A percentile compares a stretch with the other conserved stretches of the same genome.
These are phyloP conservation scores for Lasioglossum figueresi DNA, from an alignment of 2,888 invertebrate genomes.

Conservation along the genomic window DNA sequence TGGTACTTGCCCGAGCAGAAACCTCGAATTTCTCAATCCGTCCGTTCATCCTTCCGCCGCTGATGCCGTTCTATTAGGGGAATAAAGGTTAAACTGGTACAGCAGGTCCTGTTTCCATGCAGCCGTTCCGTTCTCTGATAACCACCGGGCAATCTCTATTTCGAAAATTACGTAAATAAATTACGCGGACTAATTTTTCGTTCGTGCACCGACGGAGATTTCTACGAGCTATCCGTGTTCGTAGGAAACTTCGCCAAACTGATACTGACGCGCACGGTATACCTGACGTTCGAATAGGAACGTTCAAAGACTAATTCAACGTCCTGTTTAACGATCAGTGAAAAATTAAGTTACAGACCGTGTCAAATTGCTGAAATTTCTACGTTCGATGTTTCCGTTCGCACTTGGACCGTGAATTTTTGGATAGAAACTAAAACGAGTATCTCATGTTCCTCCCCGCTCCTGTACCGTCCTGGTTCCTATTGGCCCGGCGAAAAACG, in stretches of 20 bases:
- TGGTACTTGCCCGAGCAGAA: slow-evolving; percentile 44
- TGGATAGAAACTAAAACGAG: too few species aligned
- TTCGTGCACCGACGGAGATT: background rate
- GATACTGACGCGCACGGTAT: background rate
- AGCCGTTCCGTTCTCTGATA: background rate
- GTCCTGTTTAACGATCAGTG: background rate
- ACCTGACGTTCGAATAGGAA: background rate
- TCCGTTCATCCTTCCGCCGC: slow-evolving; percentile 15
- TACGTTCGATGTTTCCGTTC: too few species aligned
- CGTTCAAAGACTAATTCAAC: background rate
- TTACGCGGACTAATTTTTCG: slow-evolving; percentile 11
- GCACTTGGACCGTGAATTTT: too few species aligned
- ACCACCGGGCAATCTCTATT: background rate
- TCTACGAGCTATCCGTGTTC: background rate
- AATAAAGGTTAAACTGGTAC: slow-evolving; percentile 14
- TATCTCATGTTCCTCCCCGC: too few species aligned
- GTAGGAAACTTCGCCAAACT: background rate
- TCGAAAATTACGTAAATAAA: slow-evolving; percentile 5
- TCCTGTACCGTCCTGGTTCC: too few species aligned
- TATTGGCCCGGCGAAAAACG: background rate
- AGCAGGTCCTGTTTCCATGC: background rate
- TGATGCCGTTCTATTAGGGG: slow-evolving; percentile 15
- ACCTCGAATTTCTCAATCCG: slow-evolving; percentile 41
- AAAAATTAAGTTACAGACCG: background rate
- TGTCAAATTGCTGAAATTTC: too few species aligned